Evolutionary conservation across 1,140 invertebrate genomes (phyloP).

Genomic region (Cyclargus thomasi): DNA sequence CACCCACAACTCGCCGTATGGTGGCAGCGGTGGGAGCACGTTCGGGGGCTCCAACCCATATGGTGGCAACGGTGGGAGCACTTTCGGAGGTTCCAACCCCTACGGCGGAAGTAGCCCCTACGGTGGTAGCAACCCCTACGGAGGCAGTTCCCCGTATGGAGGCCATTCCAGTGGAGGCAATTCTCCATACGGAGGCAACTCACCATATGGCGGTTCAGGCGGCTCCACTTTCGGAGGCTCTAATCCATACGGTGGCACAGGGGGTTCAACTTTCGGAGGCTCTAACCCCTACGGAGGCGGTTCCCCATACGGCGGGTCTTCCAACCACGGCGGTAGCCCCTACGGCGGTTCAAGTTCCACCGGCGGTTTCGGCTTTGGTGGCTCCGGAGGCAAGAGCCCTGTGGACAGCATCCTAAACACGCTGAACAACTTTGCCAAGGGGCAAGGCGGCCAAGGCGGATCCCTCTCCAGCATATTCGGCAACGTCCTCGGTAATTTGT

Average conservation of each 20-base stretch:
- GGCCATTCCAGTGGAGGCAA: constrained; percentile 38
- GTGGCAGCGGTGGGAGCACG: constrained; percentile 25
- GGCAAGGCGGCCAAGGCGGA: constrained; percentile 34
- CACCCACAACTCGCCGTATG: constrained; percentile 36
- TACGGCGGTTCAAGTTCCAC: constrained; percentile 37
- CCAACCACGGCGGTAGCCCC: constrained; percentile 30
- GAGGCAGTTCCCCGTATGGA: constrained; percentile 42
- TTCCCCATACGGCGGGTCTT: constrained; percentile 27
- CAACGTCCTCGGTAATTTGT: constrained; percentile 55
- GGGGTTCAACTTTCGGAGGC: constrained; percentile 26
- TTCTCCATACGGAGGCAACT: constrained; percentile 21
- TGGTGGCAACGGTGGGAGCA: constrained; percentile 37
- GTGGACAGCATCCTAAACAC: constrained; percentile 51
- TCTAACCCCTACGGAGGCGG: constrained; percentile 25
- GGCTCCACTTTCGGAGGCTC: constrained; percentile 26
- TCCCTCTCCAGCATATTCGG: constrained; percentile 52
- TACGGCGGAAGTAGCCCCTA: constrained; percentile 42
- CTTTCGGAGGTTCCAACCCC: constrained; percentile 37
- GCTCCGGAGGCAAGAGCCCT: constrained; percentile 40
- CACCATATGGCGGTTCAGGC: constrained; percentile 26
- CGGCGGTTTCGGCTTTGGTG: constrained; percentile 32
- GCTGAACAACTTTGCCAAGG: constrained; percentile 45
- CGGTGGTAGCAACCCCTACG: constrained; percentile 40
- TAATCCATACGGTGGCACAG: constrained; percentile 33
- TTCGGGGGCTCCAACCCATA: constrained; percentile 31